Conservation (phyloP, 2,797 vertebrate genomes). For the Enteromius viviparus region DNA sequence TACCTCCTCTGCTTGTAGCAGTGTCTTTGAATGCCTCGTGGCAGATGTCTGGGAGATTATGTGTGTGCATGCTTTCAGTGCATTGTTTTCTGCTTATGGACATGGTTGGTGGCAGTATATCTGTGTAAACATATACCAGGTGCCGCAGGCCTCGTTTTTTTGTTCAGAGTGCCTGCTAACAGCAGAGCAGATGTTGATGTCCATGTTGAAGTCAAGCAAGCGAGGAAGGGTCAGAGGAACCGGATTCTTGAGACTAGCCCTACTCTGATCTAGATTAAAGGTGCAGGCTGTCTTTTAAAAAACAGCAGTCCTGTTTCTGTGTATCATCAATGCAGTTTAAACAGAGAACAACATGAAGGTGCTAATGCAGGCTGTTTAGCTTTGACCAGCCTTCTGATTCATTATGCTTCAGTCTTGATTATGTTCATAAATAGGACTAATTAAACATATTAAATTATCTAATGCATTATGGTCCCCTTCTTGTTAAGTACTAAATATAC, state of each 20-base stretch:
- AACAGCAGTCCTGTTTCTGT: constrained; percentile 30
- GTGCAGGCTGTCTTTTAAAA: constrained; percentile 35
- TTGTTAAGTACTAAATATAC: constrained; percentile 23
- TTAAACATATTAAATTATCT: constrained; percentile 50
- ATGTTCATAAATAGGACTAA: constrained; percentile 60
- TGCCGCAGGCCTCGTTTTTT: constrained; percentile 13
- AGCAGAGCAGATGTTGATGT: constrained; percentile 43
- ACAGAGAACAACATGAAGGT: constrained; percentile 54
- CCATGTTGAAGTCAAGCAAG: constrained; percentile 24
- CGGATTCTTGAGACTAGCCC: constrained; percentile 29
- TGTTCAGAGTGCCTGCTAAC: constrained; percentile 41
- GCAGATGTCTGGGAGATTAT: constrained; percentile 52
- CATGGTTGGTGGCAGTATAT: constrained; percentile 36
- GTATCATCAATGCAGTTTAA: constrained; percentile 62
- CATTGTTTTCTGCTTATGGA: constrained; percentile 23
- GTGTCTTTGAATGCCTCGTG: constrained; percentile 17
- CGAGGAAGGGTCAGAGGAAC: constrained; percentile 24
- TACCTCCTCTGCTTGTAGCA: background rate
- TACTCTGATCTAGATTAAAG: constrained; percentile 37
- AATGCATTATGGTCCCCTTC: constrained; percentile 30
- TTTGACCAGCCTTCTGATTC: constrained; percentile 36
- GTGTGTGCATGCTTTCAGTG: constrained; percentile 37
- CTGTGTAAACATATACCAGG: constrained; percentile 35
- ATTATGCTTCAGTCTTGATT: constrained; percentile 40
- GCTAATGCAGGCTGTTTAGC: constrained; percentile 38